Base-by-base conservation (phyloP, 2,797 vertebrate species). In the Leuciscus waleckii region DNA sequence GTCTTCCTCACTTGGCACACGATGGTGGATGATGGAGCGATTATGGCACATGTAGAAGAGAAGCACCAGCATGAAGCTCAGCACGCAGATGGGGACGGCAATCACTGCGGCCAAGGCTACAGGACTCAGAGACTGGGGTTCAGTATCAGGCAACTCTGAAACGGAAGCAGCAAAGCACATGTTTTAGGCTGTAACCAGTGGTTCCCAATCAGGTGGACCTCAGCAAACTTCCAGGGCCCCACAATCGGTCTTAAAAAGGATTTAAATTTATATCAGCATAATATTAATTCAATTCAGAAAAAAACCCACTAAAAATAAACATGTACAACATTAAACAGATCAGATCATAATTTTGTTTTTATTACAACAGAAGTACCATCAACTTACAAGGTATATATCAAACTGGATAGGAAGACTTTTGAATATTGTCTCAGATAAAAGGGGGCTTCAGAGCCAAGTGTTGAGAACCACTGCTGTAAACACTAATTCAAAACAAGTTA, bases 1-100 rank as follows among this genome's bases (percentile, higher is more conserved):
- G 90, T 99, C 98, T 91, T 99, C 98, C 91, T 99, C 98, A 2
- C 96, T 98, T 86, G 98, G 98, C 88, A 99, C 98, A 3, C 97
- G 96, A 79, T 99, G 98, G 92, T 98, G 98, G 90, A 96, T 94
- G 63, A 94, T 96, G 43, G 90, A 95, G 89, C 94, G 98, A 84
- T 96, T 97, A 85, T 98, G 97, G 93, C 97, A 99, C 21, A 99
- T 92, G 21, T 99, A 99, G 2, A 99, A 95, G 41, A 97, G 95
- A 90, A 98, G 87, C 92, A 99, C 97, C 65, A 99, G 93, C 54
- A 97, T 94, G 90, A 99, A 96, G 92, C 97, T 99, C 83, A 99
- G 93, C 49, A 99, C 95, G 43, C 98, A 99, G 73, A 99, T 97
- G 0, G 98, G 98, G 49, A 97, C 96, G 0, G 97, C 98, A 58